These are phyloP conservation scores for Mimachlamys varia DNA, from an alignment of 2,888 invertebrate genomes.

Conservation along the genomic window DNA sequence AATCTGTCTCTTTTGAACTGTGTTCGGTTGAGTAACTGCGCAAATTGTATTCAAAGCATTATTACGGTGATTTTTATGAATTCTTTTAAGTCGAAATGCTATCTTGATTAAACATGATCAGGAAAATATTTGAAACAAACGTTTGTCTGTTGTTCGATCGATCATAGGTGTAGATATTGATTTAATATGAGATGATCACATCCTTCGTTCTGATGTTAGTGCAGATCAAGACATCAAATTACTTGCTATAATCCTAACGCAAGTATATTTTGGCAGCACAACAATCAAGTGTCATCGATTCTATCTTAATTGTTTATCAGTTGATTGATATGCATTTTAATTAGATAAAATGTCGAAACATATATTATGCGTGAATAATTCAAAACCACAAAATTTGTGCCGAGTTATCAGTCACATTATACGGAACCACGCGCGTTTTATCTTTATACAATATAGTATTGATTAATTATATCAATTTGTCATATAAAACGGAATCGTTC, in stretches of 20 bases:
- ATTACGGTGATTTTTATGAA: conserved; percentile 4
- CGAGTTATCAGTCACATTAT: conserved; percentile 1
- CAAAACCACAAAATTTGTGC: conserved; percentile 34
- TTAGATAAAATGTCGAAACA: conserved; percentile 36
- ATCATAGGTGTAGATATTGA: not conserved
- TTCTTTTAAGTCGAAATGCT: not conserved
- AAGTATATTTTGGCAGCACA: conserved; percentile 34
- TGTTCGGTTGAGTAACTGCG: not conserved
- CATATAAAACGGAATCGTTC: conserved; percentile 27
- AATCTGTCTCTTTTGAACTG: not conserved
- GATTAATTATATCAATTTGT: conserved; percentile 36
- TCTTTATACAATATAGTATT: not conserved
- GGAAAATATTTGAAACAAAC: conserved; percentile 20
- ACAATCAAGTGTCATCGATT: conserved; percentile 17
- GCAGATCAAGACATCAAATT: not conserved
- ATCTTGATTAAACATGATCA: conserved; percentile 4
- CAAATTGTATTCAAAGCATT: not conserved
- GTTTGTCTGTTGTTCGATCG: not conserved
- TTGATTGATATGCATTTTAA: conserved; percentile 31
- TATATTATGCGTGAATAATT: conserved; percentile 27
- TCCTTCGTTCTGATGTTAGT: not conserved
- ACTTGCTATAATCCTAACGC: conserved; percentile 5
- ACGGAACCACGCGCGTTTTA: conserved; percentile 27
- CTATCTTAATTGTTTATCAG: conserved; percentile 15
- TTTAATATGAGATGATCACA: not conserved